Conservation (phyloP, 2,113 vertebrate species). For the Xyliphius kryptos region DNA sequence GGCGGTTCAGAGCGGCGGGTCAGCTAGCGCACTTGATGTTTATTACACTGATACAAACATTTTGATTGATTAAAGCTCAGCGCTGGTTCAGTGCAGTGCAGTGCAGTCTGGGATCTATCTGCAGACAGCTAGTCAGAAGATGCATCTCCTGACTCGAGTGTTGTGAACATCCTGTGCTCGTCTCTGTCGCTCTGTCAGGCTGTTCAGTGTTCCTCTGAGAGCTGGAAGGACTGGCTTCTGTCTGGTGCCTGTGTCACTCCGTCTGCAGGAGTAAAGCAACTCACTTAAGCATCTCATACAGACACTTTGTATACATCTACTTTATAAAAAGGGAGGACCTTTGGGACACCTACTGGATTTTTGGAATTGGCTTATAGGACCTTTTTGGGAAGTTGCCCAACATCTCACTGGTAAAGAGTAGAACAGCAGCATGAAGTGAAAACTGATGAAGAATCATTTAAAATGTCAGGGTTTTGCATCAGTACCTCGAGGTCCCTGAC, state of each 20-base stretch:
- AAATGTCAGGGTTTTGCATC: background rate
- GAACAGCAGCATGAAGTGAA: conserved; percentile 1
- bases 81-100: background rate
- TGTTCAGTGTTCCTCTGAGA: conserved; percentile 52
- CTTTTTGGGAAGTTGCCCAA: conserved; percentile 46
- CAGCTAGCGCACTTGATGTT: too few relatives aligned
- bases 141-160: conserved; percentile 40
- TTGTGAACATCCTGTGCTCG: conserved; percentile 50
- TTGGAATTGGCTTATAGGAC: conserved; percentile 38
- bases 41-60: too few relatives aligned
- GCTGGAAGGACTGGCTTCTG: conserved; percentile 53
- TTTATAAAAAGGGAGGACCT: background rate
- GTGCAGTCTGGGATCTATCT: background rate
- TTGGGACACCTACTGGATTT: conserved; percentile 51
- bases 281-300: background rate
- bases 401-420: conserved; percentile 36
- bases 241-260: background rate
- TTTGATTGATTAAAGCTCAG: too few relatives aligned
- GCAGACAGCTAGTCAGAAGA: conserved; percentile 10
- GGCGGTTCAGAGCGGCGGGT: too few relatives aligned
- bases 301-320: background rate
- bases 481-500: conserved; percentile 41
- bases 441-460: background rate
- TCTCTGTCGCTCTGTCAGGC: conserved; percentile 51
- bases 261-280: background rate